Conservation (phyloP, 2,113 vertebrate species). For the Ictidomys tridecemlineatus region DNA sequence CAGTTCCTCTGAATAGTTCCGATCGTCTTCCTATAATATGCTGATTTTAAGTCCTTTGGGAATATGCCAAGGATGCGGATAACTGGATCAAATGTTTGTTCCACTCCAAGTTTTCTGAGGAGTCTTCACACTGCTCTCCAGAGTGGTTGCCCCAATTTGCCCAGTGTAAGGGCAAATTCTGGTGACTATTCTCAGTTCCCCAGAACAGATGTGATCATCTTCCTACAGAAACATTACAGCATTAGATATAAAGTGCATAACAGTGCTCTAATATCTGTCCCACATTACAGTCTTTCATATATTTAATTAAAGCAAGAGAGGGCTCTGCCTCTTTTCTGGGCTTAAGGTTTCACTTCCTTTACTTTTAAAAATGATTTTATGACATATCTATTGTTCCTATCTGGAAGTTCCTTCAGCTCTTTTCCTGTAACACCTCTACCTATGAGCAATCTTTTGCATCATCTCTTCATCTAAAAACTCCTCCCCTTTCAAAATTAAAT, state of each 20-base stretch:
- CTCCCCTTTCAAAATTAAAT: conserved; percentile 22
- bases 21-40: background rate
- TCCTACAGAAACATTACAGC: background rate
- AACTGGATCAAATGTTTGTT: too few species aligned
- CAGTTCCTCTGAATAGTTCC: background rate
- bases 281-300: background rate
- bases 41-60: too few species aligned
- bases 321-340: background rate
- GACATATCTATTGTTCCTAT: background rate
- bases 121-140: too few species aligned
- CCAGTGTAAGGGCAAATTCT: too few species aligned
- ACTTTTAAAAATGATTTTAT: background rate
- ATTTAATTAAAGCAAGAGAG: background rate
- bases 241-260: background rate
- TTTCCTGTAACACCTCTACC: background rate
- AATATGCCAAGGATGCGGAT: too few species aligned
- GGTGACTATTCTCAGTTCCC: background rate
- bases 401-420: background rate
- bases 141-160: too few species aligned
- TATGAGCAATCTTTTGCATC: background rate
- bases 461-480: background rate
- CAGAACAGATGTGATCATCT: background rate
- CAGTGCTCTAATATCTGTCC: background rate
- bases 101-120: too few species aligned
- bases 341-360: background rate